A percentile compares a stretch with the other conserved stretches of the same genome.
These are phyloP conservation scores for Cheilosia impressa DNA, from an alignment of 2,888 invertebrate species.

Conservation along the genomic window DNA sequence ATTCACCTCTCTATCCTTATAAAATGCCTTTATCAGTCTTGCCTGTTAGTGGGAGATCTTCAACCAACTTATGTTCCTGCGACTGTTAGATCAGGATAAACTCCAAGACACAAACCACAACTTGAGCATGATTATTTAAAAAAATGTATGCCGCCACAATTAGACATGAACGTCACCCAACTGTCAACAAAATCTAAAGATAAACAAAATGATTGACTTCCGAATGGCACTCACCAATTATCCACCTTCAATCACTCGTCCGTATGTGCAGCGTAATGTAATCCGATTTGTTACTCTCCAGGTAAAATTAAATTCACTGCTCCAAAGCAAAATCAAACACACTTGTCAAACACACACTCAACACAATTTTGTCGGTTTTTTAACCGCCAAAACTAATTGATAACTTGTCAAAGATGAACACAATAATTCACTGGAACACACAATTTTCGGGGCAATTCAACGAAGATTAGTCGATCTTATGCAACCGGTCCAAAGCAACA, in stretches of 20 bases:
- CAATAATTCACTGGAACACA: slow-evolving; percentile 8
- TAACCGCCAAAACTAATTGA: slow-evolving; percentile 31
- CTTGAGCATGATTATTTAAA: no score
- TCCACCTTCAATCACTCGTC: slow-evolving; percentile 29
- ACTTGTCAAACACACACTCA: slow-evolving; percentile 29
- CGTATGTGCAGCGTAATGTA: slow-evolving; percentile 21
- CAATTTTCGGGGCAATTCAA: background rate
- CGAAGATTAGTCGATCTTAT: slow-evolving; percentile 21
- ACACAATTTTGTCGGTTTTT: slow-evolving; percentile 1
- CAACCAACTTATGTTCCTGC: no score
- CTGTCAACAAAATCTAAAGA: background rate
- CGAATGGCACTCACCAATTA: slow-evolving; percentile 37
- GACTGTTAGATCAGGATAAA: no score
- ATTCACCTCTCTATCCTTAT: no score
- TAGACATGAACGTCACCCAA: no score
- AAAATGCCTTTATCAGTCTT: no score
- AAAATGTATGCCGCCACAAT: no score
- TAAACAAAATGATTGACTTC: background rate
- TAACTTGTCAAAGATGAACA: slow-evolving; percentile 15
- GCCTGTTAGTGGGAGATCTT: no score
- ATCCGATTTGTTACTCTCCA: slow-evolving; percentile 34
- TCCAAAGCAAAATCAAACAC: slow-evolving; percentile 9
- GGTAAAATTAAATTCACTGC: slow-evolving; percentile 29
- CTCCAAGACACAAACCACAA: no score
- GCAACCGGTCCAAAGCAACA: slow-evolving; percentile 19